Base-by-base conservation (phyloP, 2,888 invertebrate genomes). In the Girardia tigrina region DNA sequence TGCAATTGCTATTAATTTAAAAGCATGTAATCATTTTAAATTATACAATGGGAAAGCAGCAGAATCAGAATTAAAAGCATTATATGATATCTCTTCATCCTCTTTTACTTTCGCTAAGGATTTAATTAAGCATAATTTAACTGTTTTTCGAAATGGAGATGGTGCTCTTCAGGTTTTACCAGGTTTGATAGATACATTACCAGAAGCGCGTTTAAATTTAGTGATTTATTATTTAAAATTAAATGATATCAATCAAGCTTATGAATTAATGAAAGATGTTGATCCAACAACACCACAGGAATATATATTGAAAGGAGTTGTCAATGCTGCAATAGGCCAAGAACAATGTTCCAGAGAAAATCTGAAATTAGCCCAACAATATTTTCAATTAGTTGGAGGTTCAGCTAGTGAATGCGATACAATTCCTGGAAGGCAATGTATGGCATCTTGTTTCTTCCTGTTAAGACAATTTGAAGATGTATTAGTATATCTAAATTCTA, bases 381-480 rank as follows among this genome's bases (percentile, higher is more conserved):
- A 92, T 84, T 92, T 94, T 82, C 94, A 94, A 84, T 85, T 94
- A 77, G 94, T 98, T 1, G 97, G 97, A 75, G 92, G 93, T 79
- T 95, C 94, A 0, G 90, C 91, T 0, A 91, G 93, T 26, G 97
- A 98, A 85, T 94, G 94, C 83, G 86, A 98, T 84, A 98, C 97
- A 0, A 95, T 98, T 42, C 86, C 86, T 42, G 87, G 98, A 0
- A 87, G 98, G 28, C 94, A 98, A 84, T 94, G 95, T 83, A 97
- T 98, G 95, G 93, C 97, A 0, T 93, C 95, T 0, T 92, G 92
- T 1, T 93, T 92, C 85, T 98, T 98, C 85, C 87, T 98, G 1
- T 89, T 91, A 71, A 90, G 90, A 26, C 94, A 95, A 84, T 95
- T 92, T 84, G 94, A 95, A 81, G 94, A 98, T 85, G 95, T 94